phyloP scores from a whole-genome alignment of 2,888 invertebrate species.

The Chydorus sphaericus region DNA sequence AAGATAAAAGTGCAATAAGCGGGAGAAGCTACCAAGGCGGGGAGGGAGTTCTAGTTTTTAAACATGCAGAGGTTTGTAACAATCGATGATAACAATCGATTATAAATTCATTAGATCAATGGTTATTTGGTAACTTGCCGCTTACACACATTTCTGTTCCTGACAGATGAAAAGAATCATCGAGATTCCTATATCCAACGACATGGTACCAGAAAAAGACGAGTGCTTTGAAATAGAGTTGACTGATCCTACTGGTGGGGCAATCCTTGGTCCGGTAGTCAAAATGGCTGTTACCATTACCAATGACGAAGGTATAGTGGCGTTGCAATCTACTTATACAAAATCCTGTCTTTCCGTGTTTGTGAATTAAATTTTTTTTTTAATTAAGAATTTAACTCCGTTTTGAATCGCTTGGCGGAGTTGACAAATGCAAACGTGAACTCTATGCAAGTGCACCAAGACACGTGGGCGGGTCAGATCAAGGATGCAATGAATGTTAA shows the following conservation, averaged over 20 bases:
- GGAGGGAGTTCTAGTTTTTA: slow-evolving; percentile 33
- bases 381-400: slow-evolving; percentile 36
- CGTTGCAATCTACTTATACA: not conserved
- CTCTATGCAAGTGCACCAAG: slow-evolving; percentile 34
- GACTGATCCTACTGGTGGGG: slow-evolving; percentile 32
- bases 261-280: slow-evolving; percentile 32
- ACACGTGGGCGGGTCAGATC: slow-evolving; percentile 37
- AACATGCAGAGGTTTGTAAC: slow-evolving; percentile 31
- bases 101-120: not conserved
- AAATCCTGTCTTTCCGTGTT: slow-evolving; percentile 5
- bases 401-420: slow-evolving; percentile 36
- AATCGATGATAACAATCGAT: not conserved
- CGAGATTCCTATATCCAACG: slow-evolving; percentile 39
- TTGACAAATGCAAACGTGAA: slow-evolving; percentile 39
- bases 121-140: not conserved
- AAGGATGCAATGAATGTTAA: slow-evolving; percentile 40
- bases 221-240: slow-evolving; percentile 42
- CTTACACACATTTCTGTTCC: slow-evolving; percentile 8
- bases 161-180: slow-evolving; percentile 34
- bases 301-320: slow-evolving; percentile 34
- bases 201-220: slow-evolving; percentile 41
- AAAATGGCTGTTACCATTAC: slow-evolving; percentile 36
- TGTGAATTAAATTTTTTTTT: slow-evolving; percentile 7
- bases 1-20: slow-evolving; percentile 38
- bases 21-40: slow-evolving; percentile 39